These are phyloP conservation scores for Sparus aurata DNA, from an alignment of 2,797 vertebrate species.

Conservation along the genomic window DNA sequence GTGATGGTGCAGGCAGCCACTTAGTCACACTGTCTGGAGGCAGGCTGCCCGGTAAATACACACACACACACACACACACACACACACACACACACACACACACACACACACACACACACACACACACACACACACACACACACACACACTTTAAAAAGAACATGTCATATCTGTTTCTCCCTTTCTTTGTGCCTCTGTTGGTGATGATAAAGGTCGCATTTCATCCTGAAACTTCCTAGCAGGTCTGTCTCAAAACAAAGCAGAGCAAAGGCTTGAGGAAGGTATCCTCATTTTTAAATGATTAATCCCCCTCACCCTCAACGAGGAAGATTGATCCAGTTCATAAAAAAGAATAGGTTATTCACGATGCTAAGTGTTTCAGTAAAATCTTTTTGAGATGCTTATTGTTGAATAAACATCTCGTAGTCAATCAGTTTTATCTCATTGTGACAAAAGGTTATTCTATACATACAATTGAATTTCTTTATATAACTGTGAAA, in stretches of 20 bases:
- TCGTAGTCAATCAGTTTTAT: constrained; percentile 2
- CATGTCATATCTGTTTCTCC: constrained; percentile 19
- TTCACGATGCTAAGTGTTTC: background rate
- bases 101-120: too few relatives aligned
- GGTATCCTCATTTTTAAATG: constrained; percentile 1
- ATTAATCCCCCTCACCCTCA: background rate
- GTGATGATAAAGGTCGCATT: constrained; percentile 36
- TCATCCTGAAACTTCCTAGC: constrained; percentile 22
- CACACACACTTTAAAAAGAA: constrained; percentile 19
- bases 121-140: too few relatives aligned
- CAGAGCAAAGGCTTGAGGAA: background rate
- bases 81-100: too few relatives aligned
- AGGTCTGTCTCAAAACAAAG: constrained; percentile 19
- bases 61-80: background rate
- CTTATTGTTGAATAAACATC: background rate
- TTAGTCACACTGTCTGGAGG: constrained; percentile 54
- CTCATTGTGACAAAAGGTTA: constrained; percentile 3
- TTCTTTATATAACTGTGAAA: constrained; percentile 4
- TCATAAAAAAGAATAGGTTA: background rate
- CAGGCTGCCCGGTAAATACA: constrained; percentile 47
- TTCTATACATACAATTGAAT: constrained; percentile 7
- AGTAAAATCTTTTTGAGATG: background rate
- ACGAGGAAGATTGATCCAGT: constrained; percentile 5
- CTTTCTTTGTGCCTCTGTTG: constrained; percentile 17
- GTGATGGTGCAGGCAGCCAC: constrained; percentile 52